Evolutionary conservation across 2,888 invertebrate species (phyloP).

Genomic region (Campoletis raptor): DNA sequence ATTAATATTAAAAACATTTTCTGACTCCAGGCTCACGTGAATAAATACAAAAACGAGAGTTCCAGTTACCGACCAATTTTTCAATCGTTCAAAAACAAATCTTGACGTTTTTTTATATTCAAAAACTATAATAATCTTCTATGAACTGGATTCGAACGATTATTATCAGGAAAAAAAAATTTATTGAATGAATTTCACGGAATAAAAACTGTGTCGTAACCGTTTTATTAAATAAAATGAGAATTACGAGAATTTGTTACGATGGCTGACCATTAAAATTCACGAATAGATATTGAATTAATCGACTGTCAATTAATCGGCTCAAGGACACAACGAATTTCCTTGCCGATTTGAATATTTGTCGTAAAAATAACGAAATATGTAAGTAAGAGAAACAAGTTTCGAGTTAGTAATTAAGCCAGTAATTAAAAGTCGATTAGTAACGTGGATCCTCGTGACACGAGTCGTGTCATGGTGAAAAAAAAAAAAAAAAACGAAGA

Average conservation of each 20-base stretch:
- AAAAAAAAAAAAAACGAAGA: slow-evolving; percentile 4
- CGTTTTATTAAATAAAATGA: background rate
- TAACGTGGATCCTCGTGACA: slow-evolving; percentile 8
- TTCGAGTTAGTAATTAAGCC: background rate
- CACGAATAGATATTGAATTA: background rate
- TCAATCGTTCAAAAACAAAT: background rate
- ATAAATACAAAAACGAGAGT: background rate
- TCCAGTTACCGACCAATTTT: background rate
- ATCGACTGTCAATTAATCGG: background rate
- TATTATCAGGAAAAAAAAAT: background rate
- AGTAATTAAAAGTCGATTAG: slow-evolving; percentile 12
- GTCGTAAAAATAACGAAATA: background rate
- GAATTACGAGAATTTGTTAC: background rate
- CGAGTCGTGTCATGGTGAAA: slow-evolving; percentile 8
- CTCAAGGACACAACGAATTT: background rate
- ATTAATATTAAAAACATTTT: background rate
- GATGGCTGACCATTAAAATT: background rate
- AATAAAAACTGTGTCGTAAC: background rate
- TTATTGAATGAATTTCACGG: background rate
- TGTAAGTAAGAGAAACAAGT: background rate
- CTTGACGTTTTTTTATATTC: background rate
- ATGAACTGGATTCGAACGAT: background rate
- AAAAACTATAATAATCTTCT: background rate
- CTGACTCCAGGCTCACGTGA: background rate
- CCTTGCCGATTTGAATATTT: background rate